phyloP scores from a whole-genome alignment of 2,113 vertebrate genomes.

The Silurus meridionalis region DNA sequence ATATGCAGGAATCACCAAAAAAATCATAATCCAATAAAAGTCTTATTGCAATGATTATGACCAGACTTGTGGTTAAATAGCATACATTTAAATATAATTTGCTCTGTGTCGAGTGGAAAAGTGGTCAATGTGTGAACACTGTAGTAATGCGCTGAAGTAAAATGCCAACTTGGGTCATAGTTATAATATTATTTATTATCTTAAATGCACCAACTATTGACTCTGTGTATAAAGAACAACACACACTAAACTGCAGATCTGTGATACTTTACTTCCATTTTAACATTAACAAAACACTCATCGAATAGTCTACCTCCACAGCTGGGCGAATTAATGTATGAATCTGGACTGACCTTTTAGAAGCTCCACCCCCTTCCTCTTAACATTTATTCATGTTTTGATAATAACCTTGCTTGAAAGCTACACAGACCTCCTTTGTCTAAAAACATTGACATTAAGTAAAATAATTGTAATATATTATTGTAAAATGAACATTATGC shows the following conservation, averaged over 20 bases:
- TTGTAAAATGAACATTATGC: too few relatives aligned
- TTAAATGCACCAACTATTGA: neutral
- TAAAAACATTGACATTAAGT: neutral
- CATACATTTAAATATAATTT: neutral
- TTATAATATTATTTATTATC: neutral
- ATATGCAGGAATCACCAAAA: neutral
- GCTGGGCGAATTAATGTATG: neutral
- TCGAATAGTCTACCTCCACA: neutral
- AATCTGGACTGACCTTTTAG: neutral
- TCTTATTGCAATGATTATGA: neutral
- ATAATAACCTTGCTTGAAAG: too few relatives aligned
- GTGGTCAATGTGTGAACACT: neutral
- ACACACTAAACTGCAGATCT: neutral
- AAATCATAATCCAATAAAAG: neutral
- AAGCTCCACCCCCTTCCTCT: too few relatives aligned
- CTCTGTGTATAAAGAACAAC: neutral
- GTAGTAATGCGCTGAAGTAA: neutral
- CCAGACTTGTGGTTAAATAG: neutral
- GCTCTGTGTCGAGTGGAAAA: neutral
- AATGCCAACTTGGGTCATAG: neutral
- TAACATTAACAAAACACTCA: neutral
- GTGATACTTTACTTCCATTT: neutral
- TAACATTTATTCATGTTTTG: too few relatives aligned
- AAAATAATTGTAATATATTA: too few relatives aligned
- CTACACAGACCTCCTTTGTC: neutral